These are phyloP conservation scores for Tethya wilhelma DNA, from an alignment of 37 sponge, comb jelly and placozoan species.

Conservation along the genomic window DNA sequence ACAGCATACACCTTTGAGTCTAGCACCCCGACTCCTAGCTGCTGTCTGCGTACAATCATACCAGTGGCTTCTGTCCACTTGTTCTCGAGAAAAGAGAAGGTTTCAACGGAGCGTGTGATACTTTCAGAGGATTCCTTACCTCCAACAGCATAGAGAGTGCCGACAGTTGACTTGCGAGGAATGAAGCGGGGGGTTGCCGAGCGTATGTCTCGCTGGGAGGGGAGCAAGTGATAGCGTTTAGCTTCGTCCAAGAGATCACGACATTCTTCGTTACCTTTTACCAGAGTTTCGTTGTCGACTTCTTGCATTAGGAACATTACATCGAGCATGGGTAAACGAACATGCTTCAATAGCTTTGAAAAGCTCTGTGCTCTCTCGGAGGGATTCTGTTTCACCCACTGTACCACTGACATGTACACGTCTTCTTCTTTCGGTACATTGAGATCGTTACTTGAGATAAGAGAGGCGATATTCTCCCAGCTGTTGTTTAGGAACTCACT, in stretches of 20 bases:
- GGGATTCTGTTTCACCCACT: slow-evolving; percentile 84
- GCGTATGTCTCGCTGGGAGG: slow-evolving; percentile 47
- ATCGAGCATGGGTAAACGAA: slow-evolving; percentile 84
- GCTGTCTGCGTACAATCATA: slow-evolving; percentile 90
- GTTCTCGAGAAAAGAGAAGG: slow-evolving; percentile 68
- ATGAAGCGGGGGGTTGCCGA: slow-evolving; percentile 61
- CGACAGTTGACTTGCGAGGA: slow-evolving; percentile 84
- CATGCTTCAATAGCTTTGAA: slow-evolving; percentile 71
- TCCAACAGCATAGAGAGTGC: slow-evolving; percentile 86
- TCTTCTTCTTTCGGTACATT: slow-evolving; percentile 89
- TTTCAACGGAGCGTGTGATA: slow-evolving; percentile 87
- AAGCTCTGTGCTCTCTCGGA: slow-evolving; percentile 71
- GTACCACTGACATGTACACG: slow-evolving; percentile 83
- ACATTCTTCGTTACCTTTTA: slow-evolving; percentile 69
- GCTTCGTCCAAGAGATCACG: slow-evolving; percentile 95
- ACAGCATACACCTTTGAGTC: slow-evolving; percentile 91
- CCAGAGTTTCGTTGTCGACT: slow-evolving; percentile 74
- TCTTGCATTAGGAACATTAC: slow-evolving; percentile 80
- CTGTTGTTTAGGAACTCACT: slow-evolving; percentile 79
- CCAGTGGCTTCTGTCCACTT: slow-evolving; percentile 76
- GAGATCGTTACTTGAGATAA: slow-evolving; percentile 77
- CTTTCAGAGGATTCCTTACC: slow-evolving; percentile 95
- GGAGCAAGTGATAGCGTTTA: slow-evolving; percentile 88
- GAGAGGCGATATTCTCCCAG: slow-evolving; percentile 72
- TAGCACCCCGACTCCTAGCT: slow-evolving; percentile 87